Evolutionary conservation across 2,113 vertebrate genomes (phyloP).

Genomic region (Mohoua ochrocephala): DNA sequence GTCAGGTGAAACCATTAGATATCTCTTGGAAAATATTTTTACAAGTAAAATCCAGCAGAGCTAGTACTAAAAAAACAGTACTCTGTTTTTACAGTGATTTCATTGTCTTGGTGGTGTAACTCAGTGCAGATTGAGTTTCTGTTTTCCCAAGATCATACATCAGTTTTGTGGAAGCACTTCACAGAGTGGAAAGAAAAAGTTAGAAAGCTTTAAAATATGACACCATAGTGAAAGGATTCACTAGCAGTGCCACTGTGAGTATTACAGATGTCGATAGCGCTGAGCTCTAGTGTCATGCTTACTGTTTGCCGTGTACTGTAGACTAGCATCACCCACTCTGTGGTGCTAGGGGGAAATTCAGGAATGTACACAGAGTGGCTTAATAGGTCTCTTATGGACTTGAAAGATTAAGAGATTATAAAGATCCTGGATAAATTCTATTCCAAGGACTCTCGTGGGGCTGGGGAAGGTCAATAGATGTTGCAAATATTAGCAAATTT

Average conservation of each 20-base stretch:
- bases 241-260: neutral
- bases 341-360: neutral
- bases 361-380: neutral
- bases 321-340: neutral
- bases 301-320: neutral
- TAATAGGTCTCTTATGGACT: neutral
- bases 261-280: neutral
- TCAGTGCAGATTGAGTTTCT: neutral
- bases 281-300: neutral
- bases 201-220: neutral
- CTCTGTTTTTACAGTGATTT: neutral
- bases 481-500: neutral
- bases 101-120: neutral
- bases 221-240: neutral
- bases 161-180: neutral
- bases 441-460: neutral
- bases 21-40: neutral
- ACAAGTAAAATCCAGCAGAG: neutral
- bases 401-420: neutral
- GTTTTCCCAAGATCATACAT: neutral
- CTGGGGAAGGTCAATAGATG: neutral
- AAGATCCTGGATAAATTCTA: neutral
- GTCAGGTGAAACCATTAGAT: neutral
- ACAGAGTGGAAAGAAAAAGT: neutral
- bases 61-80: neutral